phyloP scores from a whole-genome alignment of 1,140 invertebrate genomes.

The Papilio helenus region DNA sequence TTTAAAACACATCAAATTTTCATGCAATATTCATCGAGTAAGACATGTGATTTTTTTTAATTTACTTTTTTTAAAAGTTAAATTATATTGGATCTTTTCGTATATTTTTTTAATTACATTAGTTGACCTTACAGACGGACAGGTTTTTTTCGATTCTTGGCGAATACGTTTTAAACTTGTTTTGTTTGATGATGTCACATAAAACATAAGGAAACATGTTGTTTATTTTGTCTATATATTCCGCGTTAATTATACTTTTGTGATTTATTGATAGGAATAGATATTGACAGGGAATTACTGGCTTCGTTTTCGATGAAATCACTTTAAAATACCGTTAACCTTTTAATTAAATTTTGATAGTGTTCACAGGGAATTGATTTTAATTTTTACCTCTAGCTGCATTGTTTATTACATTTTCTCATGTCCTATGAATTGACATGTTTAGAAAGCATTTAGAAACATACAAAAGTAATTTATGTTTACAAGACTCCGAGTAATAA shows the following conservation, averaged over 20 bases:
- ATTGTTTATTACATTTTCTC: no score
- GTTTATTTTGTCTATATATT: constrained; percentile 9
- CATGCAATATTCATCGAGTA: background rate
- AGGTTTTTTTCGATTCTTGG: background rate
- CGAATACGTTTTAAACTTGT: constrained; percentile 12
- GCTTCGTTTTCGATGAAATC: background rate
- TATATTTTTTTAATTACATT: constrained; percentile 3
- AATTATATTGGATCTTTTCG: background rate
- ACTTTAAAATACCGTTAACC: no score
- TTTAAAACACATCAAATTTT: background rate
- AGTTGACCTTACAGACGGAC: constrained; percentile 9
- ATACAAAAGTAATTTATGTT: no score
- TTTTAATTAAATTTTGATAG: no score
- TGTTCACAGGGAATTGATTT: no score
- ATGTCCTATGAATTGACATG: no score
- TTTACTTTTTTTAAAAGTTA: background rate
- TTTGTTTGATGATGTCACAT: constrained; percentile 8
- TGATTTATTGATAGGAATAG: background rate
- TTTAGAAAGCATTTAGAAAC: no score
- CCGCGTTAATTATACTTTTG: background rate
- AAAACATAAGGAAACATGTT: constrained; percentile 9
- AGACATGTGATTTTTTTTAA: no score
- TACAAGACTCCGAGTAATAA: no score
- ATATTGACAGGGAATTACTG: no score
- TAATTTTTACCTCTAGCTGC: no score